A percentile compares a stretch with the other conserved stretches of the same genome.
Conservation (phyloP, 2,113 vertebrate genomes). For the Paraplagusia blochii region DNA sequence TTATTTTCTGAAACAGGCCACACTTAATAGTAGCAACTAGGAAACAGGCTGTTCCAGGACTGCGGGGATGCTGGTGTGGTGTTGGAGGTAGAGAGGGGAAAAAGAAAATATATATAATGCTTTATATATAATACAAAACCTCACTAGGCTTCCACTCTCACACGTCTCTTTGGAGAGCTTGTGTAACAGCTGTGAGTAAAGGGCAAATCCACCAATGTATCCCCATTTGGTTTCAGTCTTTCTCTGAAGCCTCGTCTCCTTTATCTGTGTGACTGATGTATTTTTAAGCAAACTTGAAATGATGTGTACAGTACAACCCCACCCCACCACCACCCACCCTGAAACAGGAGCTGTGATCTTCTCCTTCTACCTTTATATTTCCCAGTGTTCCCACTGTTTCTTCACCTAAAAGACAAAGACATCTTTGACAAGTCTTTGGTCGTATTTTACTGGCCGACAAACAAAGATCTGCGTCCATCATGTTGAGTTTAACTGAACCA, state of each 20-base stretch:
- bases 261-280: slow-evolving; percentile 54
- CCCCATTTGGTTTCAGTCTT: slow-evolving; percentile 37
- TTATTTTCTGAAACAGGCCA: slow-evolving; percentile 23
- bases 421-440: too few species aligned
- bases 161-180: slow-evolving; percentile 37
- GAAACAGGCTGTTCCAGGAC: slow-evolving; percentile 18
- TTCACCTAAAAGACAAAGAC: too few species aligned
- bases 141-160: slow-evolving; percentile 28
- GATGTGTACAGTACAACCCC: too few species aligned
- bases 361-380: slow-evolving; percentile 8
- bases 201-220: slow-evolving; percentile 51
- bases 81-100: slow-evolving; percentile 17
- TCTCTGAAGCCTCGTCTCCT: slow-evolving; percentile 38
- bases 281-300: slow-evolving; percentile 51
- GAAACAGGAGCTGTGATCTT: too few species aligned
- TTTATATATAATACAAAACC: slow-evolving; percentile 16
- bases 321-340: too few species aligned
- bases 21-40: slow-evolving; percentile 32
- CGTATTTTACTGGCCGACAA: too few species aligned
- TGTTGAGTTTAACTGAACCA: too few species aligned
- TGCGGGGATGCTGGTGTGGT: slow-evolving; percentile 5
- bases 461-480: too few species aligned
- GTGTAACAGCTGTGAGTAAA: slow-evolving; percentile 48
- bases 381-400: background rate
- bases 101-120: background rate